Percentiles rank a stretch among this genome's conserved stretches.
phyloP scores from a whole-genome alignment of 2,888 invertebrate genomes.

The Trissoscelio sp. region DNA sequence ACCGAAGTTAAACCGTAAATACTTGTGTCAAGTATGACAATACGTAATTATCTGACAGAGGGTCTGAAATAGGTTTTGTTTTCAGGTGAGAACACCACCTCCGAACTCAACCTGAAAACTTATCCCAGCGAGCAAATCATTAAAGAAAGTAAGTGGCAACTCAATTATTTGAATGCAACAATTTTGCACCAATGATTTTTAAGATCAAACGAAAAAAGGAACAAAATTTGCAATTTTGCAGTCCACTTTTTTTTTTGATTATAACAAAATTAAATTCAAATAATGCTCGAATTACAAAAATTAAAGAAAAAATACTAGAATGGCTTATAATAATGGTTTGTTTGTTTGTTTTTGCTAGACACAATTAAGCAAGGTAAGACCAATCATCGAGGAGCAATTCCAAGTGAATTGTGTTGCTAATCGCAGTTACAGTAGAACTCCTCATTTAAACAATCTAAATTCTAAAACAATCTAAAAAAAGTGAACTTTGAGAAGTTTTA shows the following conservation, averaged over 20 bases:
- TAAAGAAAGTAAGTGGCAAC: conserved; percentile 90
- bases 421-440: conserved; percentile 7
- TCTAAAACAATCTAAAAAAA: neutral
- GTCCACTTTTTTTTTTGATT: neutral
- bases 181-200: no score
- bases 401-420: conserved; percentile 42
- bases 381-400: conserved; percentile 33
- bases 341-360: conserved; percentile 79
- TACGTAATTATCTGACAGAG: neutral
- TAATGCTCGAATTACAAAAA: neutral
- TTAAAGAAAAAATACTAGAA: neutral
- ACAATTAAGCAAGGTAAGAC: conserved; percentile 81
- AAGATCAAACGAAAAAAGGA: neutral
- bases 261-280: neutral
- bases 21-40: neutral
- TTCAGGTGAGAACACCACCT: conserved; percentile 54
- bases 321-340: conserved; percentile 72
- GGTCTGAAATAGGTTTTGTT: conserved; percentile 24
- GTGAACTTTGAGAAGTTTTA: neutral
- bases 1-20: neutral
- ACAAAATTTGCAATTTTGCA: neutral
- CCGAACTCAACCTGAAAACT: conserved; percentile 88
- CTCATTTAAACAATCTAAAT: neutral
- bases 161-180: neutral
- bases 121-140: conserved; percentile 91